Evolutionary conservation across 2,888 invertebrate species (phyloP).

Genomic region (Cremastobaeus sp.): DNA sequence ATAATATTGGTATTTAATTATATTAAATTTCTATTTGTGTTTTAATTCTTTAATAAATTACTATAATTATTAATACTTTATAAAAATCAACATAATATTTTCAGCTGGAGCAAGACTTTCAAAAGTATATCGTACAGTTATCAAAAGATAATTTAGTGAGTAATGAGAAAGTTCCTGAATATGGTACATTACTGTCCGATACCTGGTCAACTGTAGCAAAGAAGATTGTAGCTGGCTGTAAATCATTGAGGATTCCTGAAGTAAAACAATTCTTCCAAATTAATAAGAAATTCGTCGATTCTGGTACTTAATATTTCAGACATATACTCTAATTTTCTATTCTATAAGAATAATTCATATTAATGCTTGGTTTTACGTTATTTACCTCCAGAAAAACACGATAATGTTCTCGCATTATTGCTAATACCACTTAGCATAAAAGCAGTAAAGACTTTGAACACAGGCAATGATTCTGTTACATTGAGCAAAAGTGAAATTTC

Average conservation of each 20-base stretch:
- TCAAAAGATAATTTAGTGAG: not conserved
- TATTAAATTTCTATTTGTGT: not conserved
- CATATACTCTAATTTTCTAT: not conserved
- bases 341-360: not conserved
- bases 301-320: not conserved
- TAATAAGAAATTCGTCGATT: not conserved
- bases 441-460: not conserved
- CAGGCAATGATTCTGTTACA: not conserved
- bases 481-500: not conserved
- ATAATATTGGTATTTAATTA: conserved; percentile 27
- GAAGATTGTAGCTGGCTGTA: not conserved
- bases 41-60: too few relatives aligned
- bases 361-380: not conserved
- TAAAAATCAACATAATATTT: conserved; percentile 2
- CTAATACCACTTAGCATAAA: not conserved
- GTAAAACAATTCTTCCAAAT: not conserved
- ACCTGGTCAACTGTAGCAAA: not conserved
- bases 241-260: not conserved
- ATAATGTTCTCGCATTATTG: not conserved
- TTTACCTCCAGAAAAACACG: not conserved
- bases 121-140: not conserved
- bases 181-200: not conserved
- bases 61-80: not conserved
- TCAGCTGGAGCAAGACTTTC: conserved; percentile 29
- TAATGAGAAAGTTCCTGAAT: not conserved